phyloP scores from a whole-genome alignment of 2,888 invertebrate species.

The Rhagophthalmus giganteus region DNA sequence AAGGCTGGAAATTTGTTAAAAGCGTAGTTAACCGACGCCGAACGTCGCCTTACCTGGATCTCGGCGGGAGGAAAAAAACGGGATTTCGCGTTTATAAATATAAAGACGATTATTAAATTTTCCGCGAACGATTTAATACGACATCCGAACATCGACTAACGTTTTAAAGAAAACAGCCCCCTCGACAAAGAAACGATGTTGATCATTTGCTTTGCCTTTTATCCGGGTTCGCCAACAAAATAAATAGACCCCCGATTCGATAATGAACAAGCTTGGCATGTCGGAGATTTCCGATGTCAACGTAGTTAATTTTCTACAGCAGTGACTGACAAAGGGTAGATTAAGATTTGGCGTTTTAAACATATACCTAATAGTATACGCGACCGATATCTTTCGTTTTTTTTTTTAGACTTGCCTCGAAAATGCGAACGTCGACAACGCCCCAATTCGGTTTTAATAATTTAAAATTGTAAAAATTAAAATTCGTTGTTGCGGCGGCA shows the following conservation, averaged over 20 bases:
- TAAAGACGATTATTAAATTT: background rate
- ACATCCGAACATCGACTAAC: too few species aligned
- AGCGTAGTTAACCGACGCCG: slow-evolving; percentile 21
- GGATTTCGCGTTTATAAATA: background rate
- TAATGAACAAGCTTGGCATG: slow-evolving; percentile 34
- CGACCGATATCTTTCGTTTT: slow-evolving; percentile 37
- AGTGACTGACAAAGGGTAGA: slow-evolving; percentile 34
- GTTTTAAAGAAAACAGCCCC: too few species aligned
- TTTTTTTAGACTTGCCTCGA: slow-evolving; percentile 31
- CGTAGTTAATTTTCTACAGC: slow-evolving; percentile 36
- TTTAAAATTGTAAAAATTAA: too few species aligned
- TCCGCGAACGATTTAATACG: too few species aligned
- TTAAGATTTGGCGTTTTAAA: slow-evolving; percentile 36
- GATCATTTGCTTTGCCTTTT: slow-evolving; percentile 25
- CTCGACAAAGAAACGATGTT: slow-evolving; percentile 15
- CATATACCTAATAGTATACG: slow-evolving; percentile 35
- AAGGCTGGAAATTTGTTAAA: slow-evolving; percentile 22
- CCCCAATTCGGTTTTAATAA: too few species aligned
- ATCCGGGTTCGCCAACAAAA: slow-evolving; percentile 32
- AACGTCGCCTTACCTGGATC: slow-evolving; percentile 4
- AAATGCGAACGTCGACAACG: too few species aligned
- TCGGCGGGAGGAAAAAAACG: background rate
- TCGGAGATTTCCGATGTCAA: slow-evolving; percentile 35
- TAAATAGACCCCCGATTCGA: slow-evolving; percentile 36
- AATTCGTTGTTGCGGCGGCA: too few species aligned